Conservation (phyloP, 1,140 invertebrate genomes). For the Propsilocerus akamusi region DNA sequence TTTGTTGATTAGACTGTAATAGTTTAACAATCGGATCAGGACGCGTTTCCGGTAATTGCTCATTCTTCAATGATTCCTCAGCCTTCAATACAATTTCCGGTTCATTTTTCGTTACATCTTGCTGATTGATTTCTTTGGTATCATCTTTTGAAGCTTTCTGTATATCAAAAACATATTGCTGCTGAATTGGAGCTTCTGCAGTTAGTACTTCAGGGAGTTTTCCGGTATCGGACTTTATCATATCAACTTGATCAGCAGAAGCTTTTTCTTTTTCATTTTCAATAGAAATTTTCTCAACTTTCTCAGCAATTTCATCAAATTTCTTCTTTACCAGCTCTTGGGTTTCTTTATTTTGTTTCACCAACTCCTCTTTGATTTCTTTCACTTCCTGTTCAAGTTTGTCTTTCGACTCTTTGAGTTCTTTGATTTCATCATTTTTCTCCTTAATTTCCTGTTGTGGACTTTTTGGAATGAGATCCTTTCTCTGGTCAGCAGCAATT, state of each 20-base stretch:
- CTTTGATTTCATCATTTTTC: slow-evolving; percentile 24
- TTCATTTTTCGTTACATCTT: neutral
- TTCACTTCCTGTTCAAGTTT: slow-evolving; percentile 26
- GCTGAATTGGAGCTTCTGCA: neutral
- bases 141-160: neutral
- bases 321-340: slow-evolving; percentile 11
- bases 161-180: neutral
- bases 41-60: too few relatives aligned
- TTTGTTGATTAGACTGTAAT: slow-evolving; percentile 10
- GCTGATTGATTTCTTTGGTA: neutral
- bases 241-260: neutral
- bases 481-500: slow-evolving; percentile 23
- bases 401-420: slow-evolving; percentile 33
- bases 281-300: slow-evolving; percentile 12
- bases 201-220: neutral
- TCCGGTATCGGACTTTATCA: neutral
- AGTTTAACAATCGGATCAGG: neutral
- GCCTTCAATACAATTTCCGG: too few relatives aligned
- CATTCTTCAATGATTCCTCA: too few relatives aligned
- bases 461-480: slow-evolving; percentile 16
- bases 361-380: slow-evolving; percentile 27
- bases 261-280: neutral
- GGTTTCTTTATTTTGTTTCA: slow-evolving; percentile 18
- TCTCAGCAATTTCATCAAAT: slow-evolving; percentile 10
- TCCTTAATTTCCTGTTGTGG: slow-evolving; percentile 24